Base-by-base conservation (phyloP, 2,797 vertebrate species). In the Brachyrhaphis roseni region DNA sequence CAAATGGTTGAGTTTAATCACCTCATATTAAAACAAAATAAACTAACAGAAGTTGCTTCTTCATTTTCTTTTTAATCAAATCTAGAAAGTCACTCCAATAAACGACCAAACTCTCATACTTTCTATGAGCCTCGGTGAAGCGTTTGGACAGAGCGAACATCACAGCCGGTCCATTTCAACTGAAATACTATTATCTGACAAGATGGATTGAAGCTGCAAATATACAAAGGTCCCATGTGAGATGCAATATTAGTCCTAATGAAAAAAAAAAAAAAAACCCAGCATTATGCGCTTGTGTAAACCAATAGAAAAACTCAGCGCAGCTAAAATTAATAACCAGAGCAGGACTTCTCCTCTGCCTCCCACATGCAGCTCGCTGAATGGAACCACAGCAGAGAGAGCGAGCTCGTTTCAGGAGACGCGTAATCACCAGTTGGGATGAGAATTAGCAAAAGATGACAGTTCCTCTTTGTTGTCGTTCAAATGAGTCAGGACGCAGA, bases 401-500 rank as follows among this genome's bases (percentile, higher is more conserved):
- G 6, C 1, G 53, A 73, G 80, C 34, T 74, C 5, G 57, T 84
- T 88, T 91, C 55, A 76, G 64, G 15, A 85, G 78, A 81, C 78
- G 6, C 70, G 87, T 90, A 85, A 92, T 92, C 76, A 83, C 70
- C 23, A 2, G 78, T 72, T 89, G 78, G 26, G n/a, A 78, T 64
- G 20, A 77, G 46, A 89, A 86, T 78, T 74, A 79, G 64, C 43
- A 51, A 88, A 86, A 83, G 80, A 53, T 85, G 84, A 86, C 70
- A 31, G 79, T 72, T 86, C 59, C 75, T 64, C 73, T 85, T 89
- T 88, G 80, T 88, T 80, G 86, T 81, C 77, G 18, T 57, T 75
- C 10, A 70, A 79, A 78, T 81, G 82, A 91, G 41, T 89, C 89
- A 78, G 77, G 39, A 86, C 55, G 79, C 78, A 74, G 78, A 91